Conservation (phyloP, 2,888 invertebrate species). For the Ypsolopha sequella region DNA sequence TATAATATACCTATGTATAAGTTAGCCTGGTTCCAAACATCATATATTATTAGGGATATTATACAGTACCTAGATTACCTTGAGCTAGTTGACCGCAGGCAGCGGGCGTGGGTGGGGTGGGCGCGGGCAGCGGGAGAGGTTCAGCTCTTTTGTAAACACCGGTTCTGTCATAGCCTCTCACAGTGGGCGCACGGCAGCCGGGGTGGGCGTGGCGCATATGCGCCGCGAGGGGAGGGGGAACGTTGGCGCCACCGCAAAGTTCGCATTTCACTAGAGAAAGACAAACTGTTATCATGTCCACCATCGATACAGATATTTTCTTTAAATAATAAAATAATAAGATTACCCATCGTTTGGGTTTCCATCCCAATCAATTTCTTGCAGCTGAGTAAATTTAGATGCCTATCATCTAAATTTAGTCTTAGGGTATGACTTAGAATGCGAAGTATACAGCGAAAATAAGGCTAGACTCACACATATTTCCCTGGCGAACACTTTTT, state of each 20-base stretch:
- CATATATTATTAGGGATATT: neutral
- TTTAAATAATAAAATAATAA: no score
- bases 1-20: no score
- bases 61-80: conserved; percentile 19
- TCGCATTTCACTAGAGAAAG: conserved; percentile 78
- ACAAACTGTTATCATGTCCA: conserved; percentile 15
- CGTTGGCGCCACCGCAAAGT: conserved; percentile 79
- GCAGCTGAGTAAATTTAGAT: no score
- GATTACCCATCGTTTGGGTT: no score
- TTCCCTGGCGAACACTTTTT: no score
- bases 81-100: conserved; percentile 46
- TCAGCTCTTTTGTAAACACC: conserved; percentile 84
- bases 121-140: conserved; percentile 18
- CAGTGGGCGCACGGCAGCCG: conserved; percentile 89
- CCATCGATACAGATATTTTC: no score
- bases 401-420: no score
- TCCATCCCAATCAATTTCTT: no score
- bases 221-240: conserved; percentile 86
- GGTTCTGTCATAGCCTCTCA: conserved; percentile 92
- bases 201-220: conserved; percentile 93
- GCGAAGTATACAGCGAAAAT: no score
- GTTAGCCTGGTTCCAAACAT: neutral
- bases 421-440: no score
- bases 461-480: no score
- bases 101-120: conserved; percentile 19